phyloP scores from a whole-genome alignment of 2,113 vertebrate genomes.

The Poeciliopsis turrubarensis region DNA sequence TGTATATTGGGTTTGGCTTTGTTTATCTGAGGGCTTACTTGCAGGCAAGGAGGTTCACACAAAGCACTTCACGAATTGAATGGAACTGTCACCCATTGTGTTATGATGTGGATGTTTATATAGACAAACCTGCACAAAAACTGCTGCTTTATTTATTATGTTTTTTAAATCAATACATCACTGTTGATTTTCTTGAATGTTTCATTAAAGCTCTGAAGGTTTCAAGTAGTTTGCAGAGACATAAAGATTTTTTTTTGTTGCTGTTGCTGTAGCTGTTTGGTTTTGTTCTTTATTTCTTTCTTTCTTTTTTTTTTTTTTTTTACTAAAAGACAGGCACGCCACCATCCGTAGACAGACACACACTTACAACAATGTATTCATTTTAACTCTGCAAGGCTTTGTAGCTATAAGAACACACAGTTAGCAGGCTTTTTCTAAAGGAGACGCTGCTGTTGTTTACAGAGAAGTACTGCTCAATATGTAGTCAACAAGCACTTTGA shows the following conservation, averaged over 20 bases:
- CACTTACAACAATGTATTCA: conserved; percentile 60
- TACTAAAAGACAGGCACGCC: conserved; percentile 39
- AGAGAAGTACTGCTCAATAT: conserved; percentile 64
- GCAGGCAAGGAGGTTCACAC: conserved; percentile 69
- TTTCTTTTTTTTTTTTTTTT: conserved; percentile 18
- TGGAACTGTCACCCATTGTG: conserved; percentile 51
- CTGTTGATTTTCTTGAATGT: conserved; percentile 64
- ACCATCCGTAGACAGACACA: conserved; percentile 38
- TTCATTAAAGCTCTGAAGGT: conserved; percentile 82
- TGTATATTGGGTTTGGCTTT: conserved; percentile 64
- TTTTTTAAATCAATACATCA: conserved; percentile 56
- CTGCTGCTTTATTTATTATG: conserved; percentile 26
- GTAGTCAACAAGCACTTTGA: conserved; percentile 73
- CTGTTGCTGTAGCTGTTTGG: neutral
- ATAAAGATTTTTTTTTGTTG: conserved; percentile 21
- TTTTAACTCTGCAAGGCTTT: conserved; percentile 71
- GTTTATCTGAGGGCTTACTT: conserved; percentile 56
- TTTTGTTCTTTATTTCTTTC: conserved; percentile 12
- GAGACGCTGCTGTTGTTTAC: conserved; percentile 60
- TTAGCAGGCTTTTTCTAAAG: conserved; percentile 51
- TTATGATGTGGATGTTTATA: conserved; percentile 32
- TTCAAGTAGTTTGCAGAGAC: conserved; percentile 79
- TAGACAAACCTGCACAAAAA: conserved; percentile 42
- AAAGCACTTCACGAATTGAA: conserved; percentile 49
- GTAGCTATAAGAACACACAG: conserved; percentile 63